These are phyloP conservation scores for Danio albolineatus DNA, from an alignment of 2,797 vertebrate species.

Conservation along the genomic window DNA sequence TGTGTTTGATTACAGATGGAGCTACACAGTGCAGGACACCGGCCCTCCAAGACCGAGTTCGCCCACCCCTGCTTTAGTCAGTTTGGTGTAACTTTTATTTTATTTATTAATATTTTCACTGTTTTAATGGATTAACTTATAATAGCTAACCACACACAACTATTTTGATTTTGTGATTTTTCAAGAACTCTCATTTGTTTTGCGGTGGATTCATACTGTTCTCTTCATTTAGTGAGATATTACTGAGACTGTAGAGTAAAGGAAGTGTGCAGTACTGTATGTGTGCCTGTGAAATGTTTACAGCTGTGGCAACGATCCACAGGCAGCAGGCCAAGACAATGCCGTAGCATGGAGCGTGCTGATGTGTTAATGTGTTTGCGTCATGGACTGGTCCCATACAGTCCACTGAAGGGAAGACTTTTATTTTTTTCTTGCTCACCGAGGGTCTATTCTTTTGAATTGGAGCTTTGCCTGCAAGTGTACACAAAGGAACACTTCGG, in stretches of 20 bases:
- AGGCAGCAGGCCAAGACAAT: constrained; percentile 45
- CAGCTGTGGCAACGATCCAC: constrained; percentile 35
- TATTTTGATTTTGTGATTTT: neutral
- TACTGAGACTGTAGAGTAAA: neutral
- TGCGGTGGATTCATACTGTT: constrained; percentile 23
- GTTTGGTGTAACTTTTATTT: too few species aligned
- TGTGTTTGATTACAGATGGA: too few species aligned
- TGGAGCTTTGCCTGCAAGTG: constrained; percentile 74
- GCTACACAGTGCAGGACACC: too few species aligned
- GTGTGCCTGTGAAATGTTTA: constrained; percentile 20
- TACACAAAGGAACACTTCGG: constrained; percentile 77
- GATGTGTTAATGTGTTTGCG: constrained; percentile 58
- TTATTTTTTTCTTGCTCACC: constrained; percentile 76
- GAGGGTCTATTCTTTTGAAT: constrained; percentile 72
- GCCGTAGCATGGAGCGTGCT: constrained; percentile 16
- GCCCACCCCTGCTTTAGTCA: too few species aligned
- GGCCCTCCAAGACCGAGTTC: too few species aligned
- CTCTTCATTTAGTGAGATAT: constrained; percentile 11
- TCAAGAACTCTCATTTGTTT: constrained; percentile 21
- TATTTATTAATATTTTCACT: too few species aligned
- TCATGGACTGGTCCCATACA: constrained; percentile 75
- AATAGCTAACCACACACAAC: neutral
- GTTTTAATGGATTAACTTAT: too few species aligned
- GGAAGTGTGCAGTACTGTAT: neutral
- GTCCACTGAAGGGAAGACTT: constrained; percentile 78